Evolutionary conservation across 2,888 invertebrate genomes (phyloP), one percentile per base, ranked within the genome.

Genomic region (Athripsodes cinereus): DNA sequence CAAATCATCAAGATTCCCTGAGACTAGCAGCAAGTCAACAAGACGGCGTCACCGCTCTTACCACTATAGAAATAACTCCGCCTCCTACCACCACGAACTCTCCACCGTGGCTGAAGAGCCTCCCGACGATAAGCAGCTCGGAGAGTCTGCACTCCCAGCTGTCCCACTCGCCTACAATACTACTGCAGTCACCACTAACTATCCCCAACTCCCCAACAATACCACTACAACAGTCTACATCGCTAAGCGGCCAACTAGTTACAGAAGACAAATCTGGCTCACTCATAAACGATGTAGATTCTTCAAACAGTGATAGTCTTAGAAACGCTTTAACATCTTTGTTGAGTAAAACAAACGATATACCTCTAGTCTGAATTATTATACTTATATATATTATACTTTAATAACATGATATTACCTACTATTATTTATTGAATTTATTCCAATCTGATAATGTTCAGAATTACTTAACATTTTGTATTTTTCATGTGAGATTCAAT

Each of bases 71-170:
- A 49, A 59, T 63, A 20, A 61, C 63, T 10, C 63, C 63, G 19
- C 63, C 63, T 6, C 35, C 58, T 50, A 61, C 63, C 13, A 55
- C 49, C 50, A 57, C 11, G 35, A 61, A 52, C 58, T 63, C 61
- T 57, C 63, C 61, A 50, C 61, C 61, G 48, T 61, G 63, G 63
- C 61, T 59, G 31, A 63, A 59, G 55, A 63, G 44, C 47, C 57
- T 53, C n/a, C 44, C 55, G 21, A 57, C 57, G 16, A 60, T 57
- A 51, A 60, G 60, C 57, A 59, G 55, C 52, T 52, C 55, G 31
- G 55, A 59, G 53, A 59, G 54, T 21, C 31, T 40, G 21, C 48
- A 53, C 13, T 52, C 52, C 40, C n/a, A 40, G n/a, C n/a, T n/a
- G n/a, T 35, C 47, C 10, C n/a, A 40, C 2, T 40, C 40, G 3